These are phyloP conservation scores for Thinocorus orbignyianus DNA, from an alignment of 2,113 vertebrate genomes.

Conservation along the genomic window DNA sequence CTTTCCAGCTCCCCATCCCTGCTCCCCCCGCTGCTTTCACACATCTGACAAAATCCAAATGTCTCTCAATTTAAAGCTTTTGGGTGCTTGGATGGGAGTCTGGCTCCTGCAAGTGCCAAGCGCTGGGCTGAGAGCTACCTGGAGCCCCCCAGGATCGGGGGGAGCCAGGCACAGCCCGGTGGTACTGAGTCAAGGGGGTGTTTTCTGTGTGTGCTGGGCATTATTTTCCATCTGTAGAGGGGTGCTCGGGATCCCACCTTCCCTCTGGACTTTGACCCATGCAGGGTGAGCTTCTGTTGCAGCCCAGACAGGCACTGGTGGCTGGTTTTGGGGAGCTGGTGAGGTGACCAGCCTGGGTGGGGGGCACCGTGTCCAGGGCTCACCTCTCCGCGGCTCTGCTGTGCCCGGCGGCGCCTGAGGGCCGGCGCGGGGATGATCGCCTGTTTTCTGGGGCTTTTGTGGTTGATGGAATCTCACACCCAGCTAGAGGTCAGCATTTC, in stretches of 20 bases:
- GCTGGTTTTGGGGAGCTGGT: neutral
- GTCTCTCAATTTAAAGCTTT: neutral
- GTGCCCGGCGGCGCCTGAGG: rapidly evolving
- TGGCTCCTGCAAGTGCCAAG: neutral
- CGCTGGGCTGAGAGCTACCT: neutral
- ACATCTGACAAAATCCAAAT: neutral
- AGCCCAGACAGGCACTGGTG: rapidly evolving
- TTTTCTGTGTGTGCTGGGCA: rapidly evolving
- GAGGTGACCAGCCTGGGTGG: neutral
- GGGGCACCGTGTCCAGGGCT: rapidly evolving
- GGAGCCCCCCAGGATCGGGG: rapidly evolving
- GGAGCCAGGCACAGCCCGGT: neutral
- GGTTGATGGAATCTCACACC: neutral
- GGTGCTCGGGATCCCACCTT: neutral
- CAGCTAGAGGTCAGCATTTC: slow-evolving; percentile 50
- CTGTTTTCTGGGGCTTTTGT: neutral
- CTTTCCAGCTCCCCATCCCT: neutral
- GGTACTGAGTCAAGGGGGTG: rapidly evolving
- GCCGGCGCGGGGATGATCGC: neutral
- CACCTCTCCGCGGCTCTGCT: neutral
- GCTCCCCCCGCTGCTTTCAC: neutral
- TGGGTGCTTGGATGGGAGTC: neutral
- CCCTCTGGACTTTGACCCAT: rapidly evolving
- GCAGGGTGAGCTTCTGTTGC: rapidly evolving
- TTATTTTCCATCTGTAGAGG: rapidly evolving